phyloP scores from a whole-genome alignment of 2,797 vertebrate species.

The Adrianichthys oophorus region DNA sequence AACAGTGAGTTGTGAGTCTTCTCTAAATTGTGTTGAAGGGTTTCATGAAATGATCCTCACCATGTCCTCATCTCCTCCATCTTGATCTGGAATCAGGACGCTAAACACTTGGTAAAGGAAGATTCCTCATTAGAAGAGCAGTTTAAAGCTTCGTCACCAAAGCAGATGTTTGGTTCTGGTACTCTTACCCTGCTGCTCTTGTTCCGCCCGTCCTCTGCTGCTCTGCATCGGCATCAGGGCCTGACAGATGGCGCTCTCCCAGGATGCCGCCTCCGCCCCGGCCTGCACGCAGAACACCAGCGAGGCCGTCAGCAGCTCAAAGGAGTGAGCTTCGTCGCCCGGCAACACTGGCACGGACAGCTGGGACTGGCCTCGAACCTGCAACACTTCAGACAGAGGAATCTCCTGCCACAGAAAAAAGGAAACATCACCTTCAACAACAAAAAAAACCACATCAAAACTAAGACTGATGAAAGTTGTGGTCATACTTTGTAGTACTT shows the following conservation, averaged over 20 bases:
- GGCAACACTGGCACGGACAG: constrained; percentile 34
- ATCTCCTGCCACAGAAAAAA: constrained; percentile 66
- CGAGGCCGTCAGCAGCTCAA: constrained; percentile 73
- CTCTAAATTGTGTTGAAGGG: too few species aligned
- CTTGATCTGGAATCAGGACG: constrained; percentile 27
- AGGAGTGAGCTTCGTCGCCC: constrained; percentile 42
- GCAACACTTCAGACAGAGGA: constrained; percentile 74
- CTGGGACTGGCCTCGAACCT: constrained; percentile 63
- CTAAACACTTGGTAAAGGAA: neutral
- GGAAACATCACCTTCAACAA: too few species aligned
- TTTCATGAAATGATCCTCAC: constrained; percentile 30
- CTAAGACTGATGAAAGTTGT: neutral
- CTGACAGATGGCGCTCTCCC: constrained; percentile 70
- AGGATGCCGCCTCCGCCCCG: constrained; percentile 40
- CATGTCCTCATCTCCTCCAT: constrained; percentile 4
- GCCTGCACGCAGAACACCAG: constrained; percentile 73
- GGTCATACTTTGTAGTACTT: constrained; percentile 78
- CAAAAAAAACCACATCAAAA: neutral
- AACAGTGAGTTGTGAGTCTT: neutral
- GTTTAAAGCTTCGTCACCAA: neutral
- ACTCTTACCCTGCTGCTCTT: constrained; percentile 31
- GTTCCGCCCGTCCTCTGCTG: constrained; percentile 2
- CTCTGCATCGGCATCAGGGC: constrained; percentile 76
- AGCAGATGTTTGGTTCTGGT: neutral
- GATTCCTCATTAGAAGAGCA: neutral